Percentiles rank a stretch among this genome's conserved stretches.
These are phyloP conservation scores for Chlorospingus flavigularis DNA, from an alignment of 2,797 vertebrate species.

Conservation along the genomic window DNA sequence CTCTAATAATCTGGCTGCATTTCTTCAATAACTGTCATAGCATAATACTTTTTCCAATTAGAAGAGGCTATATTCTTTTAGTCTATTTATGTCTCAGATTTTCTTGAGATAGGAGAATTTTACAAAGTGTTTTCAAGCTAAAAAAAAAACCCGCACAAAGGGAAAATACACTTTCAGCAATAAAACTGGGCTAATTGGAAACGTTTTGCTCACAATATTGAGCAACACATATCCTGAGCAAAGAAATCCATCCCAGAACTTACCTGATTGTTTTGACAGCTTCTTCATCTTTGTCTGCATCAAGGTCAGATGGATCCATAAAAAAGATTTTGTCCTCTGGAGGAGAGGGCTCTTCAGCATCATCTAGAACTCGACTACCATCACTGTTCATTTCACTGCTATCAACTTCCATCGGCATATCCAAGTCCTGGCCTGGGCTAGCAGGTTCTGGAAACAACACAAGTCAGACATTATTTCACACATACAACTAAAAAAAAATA, in stretches of 20 bases:
- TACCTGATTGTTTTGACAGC: slow-evolving; percentile 93
- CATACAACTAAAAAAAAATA: not conserved
- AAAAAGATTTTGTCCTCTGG: slow-evolving; percentile 95
- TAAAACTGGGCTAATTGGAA: not conserved
- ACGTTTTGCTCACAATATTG: not conserved
- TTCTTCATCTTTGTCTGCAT: slow-evolving; percentile 93
- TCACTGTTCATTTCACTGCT: slow-evolving; percentile 87
- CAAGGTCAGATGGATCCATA: slow-evolving; percentile 88
- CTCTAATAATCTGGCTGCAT: not conserved
- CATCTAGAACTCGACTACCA: slow-evolving; percentile 84
- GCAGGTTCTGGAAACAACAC: slow-evolving; percentile 82
- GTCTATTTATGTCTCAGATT: not conserved
- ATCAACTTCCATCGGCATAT: slow-evolving; percentile 95
- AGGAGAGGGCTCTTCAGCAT: slow-evolving; percentile 89
- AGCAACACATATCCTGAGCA: not conserved
- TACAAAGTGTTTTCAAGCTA: not conserved
- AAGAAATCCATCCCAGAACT: not conserved
- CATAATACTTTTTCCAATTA: not conserved
- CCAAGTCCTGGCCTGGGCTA: slow-evolving; percentile 89
- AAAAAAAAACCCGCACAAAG: not conserved
- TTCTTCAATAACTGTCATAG: not conserved
- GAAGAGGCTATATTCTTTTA: not conserved
- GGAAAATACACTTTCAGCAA: not conserved
- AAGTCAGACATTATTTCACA: not conserved
- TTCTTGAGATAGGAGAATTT: not conserved